These are phyloP conservation scores for Odontocolon sp. DNA, from an alignment of 2,888 invertebrate species.

Conservation along the genomic window DNA sequence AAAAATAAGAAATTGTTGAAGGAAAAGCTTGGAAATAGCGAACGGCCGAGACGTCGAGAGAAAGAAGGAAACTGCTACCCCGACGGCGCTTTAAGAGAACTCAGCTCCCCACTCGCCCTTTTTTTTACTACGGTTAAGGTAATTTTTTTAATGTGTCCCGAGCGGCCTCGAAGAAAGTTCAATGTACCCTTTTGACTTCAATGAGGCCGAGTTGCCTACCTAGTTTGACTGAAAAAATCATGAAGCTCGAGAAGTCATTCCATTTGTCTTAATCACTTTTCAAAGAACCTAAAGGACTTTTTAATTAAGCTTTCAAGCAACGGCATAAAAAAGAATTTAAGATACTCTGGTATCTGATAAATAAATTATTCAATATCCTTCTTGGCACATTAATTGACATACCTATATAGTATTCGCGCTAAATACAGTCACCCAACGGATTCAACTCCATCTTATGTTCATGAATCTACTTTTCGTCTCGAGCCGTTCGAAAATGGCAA, in stretches of 20 bases:
- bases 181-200: conserved; percentile 16
- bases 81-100: conserved; percentile 44
- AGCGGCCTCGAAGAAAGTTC: conserved; percentile 43
- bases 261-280: conserved; percentile 49
- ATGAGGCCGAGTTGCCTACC: conserved; percentile 24
- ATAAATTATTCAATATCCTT: too few relatives aligned
- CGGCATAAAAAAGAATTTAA: conserved; percentile 6
- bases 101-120: conserved; percentile 30
- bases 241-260: conserved; percentile 20
- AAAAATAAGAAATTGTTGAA: conserved; percentile 45
- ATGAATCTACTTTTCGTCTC: conserved; percentile 24
- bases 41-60: background rate
- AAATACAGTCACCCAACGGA: conserved; percentile 22
- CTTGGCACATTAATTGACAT: too few relatives aligned
- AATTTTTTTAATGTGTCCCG: conserved; percentile 59
- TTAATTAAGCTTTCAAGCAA: conserved; percentile 33
- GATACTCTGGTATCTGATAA: too few relatives aligned
- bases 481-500: background rate
- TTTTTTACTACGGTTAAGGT: conserved; percentile 53
- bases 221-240: conserved; percentile 14
- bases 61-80: conserved; percentile 13
- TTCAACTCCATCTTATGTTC: conserved; percentile 17
- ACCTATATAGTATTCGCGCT: too few relatives aligned
- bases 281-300: conserved; percentile 1
- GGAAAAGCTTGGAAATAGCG: conserved; percentile 36